A percentile compares a stretch with the other conserved stretches of the same genome.
Conservation (phyloP, 1,140 invertebrate genomes). For the Temnothorax curvispinosus region DNA sequence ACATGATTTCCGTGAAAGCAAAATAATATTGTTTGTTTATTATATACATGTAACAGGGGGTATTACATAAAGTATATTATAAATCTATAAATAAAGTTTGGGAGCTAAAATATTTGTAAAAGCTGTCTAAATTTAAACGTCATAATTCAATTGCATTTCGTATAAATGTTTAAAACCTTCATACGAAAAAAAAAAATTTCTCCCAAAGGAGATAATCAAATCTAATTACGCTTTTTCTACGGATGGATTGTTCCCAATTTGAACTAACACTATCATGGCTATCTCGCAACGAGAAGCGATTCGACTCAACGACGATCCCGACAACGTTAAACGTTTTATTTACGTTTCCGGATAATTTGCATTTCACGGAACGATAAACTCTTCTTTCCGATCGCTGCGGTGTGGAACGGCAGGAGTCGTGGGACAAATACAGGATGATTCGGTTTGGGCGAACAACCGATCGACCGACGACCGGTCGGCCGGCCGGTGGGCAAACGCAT, state of each 20-base stretch:
- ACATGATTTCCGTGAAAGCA: background rate
- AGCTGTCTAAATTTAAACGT: background rate
- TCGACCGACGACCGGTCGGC: background rate
- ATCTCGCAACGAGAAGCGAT: background rate
- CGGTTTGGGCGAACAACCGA: constrained; percentile 54
- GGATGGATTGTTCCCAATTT: background rate
- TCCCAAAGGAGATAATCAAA: background rate
- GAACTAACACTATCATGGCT: background rate
- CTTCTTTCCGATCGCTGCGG: constrained; percentile 52
- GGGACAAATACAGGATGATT: constrained; percentile 54
- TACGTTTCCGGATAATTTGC: constrained; percentile 51
- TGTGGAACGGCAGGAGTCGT: constrained; percentile 41
- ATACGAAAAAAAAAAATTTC: background rate
- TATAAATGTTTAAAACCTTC: background rate
- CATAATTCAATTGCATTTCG: constrained; percentile 13
- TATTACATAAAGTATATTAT: background rate
- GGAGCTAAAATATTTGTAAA: background rate
- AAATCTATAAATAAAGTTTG: background rate
- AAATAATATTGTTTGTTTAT: background rate
- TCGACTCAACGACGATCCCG: background rate
- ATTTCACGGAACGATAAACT: constrained; percentile 53
- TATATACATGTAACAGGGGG: background rate
- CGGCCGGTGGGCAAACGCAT: constrained; percentile 23
- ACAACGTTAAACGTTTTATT: constrained; percentile 47
- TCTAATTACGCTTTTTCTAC: background rate